Evolutionary conservation across 2,888 invertebrate species (phyloP).

Genomic region (Dyspetes luteomarginatus): DNA sequence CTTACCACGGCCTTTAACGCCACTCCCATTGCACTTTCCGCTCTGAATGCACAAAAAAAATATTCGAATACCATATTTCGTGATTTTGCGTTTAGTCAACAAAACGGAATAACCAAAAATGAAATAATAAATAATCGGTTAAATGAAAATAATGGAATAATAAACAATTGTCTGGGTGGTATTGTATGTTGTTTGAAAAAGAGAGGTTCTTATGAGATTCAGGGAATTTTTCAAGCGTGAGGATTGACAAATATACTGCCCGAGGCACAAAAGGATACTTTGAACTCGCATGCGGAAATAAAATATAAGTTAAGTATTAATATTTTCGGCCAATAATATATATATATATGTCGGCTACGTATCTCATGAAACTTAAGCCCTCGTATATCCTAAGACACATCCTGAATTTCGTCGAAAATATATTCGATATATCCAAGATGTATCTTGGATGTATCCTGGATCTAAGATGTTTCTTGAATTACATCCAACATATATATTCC

Average conservation of each 20-base stretch:
- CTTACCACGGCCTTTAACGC: slow-evolving; percentile 89
- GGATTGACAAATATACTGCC: too few relatives aligned
- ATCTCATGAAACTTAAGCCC: too few relatives aligned
- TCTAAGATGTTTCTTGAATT: not conserved
- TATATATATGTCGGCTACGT: too few relatives aligned
- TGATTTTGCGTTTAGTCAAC: slow-evolving; percentile 25
- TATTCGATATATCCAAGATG: not conserved
- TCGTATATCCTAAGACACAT: too few relatives aligned
- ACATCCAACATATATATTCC: not conserved
- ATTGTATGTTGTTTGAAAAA: too few relatives aligned
- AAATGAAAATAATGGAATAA: not conserved
- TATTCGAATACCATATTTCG: slow-evolving; percentile 59
- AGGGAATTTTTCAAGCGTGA: too few relatives aligned
- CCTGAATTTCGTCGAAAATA: not conserved
- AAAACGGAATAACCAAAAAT: slow-evolving; percentile 21
- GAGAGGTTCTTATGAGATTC: too few relatives aligned
- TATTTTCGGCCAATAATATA: too few relatives aligned
- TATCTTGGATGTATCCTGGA: not conserved
- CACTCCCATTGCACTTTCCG: slow-evolving; percentile 81
- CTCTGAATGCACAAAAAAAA: slow-evolving; percentile 75
- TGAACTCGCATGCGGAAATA: too few relatives aligned
- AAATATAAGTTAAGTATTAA: too few relatives aligned
- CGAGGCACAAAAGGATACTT: too few relatives aligned
- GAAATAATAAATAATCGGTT: slow-evolving; percentile 12
- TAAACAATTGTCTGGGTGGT: slow-evolving; percentile 9